Conservation (phyloP, 2,888 invertebrate genomes). For the Drosophila neoperkinsi region DNA sequence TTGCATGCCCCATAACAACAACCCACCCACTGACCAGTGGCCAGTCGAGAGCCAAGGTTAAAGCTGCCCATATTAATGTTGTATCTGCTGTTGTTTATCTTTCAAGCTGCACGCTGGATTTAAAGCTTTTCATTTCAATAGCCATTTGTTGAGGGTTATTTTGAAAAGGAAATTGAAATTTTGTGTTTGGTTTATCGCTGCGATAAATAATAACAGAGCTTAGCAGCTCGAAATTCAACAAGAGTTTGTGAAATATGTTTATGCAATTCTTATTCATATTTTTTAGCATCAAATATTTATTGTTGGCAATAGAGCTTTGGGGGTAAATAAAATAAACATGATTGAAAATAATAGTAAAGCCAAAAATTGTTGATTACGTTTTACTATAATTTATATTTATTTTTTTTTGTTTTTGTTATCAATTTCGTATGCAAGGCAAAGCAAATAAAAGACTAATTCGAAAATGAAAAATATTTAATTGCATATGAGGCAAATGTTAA, state of each 20-base stretch:
- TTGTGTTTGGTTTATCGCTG: constrained; percentile 24
- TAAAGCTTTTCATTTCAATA: constrained; percentile 31
- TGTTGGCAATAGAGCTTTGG: not conserved
- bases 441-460: not conserved
- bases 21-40: not conserved
- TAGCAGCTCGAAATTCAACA: constrained; percentile 1
- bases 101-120: constrained; percentile 24
- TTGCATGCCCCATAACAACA: constrained; percentile 30
- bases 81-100: constrained; percentile 65
- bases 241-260: not conserved
- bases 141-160: constrained; percentile 20
- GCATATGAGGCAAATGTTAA: no score
- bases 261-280: not conserved
- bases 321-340: not conserved
- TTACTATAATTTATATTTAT: no score
- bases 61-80: constrained; percentile 74
- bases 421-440: not conserved
- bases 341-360: not conserved
- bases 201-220: constrained; percentile 43
- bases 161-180: constrained; percentile 46
- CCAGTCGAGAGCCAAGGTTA: constrained; percentile 62
- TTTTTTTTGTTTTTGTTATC: not conserved
- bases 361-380: not conserved
- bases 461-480: not conserved
- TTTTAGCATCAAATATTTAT: not conserved